Conservation (phyloP, 2,113 vertebrate genomes). For the Polyodon spathula region DNA sequence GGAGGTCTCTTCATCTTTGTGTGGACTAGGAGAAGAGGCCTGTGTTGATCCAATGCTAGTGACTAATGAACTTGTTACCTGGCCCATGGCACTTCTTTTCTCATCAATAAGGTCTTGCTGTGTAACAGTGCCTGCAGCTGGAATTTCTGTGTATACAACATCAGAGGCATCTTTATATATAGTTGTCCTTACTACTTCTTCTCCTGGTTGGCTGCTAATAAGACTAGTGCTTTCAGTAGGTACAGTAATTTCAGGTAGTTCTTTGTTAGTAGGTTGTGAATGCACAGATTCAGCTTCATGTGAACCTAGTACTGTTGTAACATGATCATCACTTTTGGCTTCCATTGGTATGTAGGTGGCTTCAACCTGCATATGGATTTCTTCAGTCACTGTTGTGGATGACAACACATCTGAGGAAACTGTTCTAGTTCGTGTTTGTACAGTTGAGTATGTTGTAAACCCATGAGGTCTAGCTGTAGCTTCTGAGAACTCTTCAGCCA, state of each 20-base stretch:
- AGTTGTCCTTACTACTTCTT: slow-evolving; percentile 35
- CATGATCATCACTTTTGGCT: slow-evolving; percentile 42
- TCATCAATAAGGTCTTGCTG: neutral
- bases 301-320: slow-evolving; percentile 39
- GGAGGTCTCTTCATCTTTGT: too few relatives aligned
- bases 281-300: slow-evolving; percentile 23
- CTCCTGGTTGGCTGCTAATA: slow-evolving; percentile 8
- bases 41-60: too few relatives aligned
- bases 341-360: slow-evolving; percentile 38
- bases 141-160: slow-evolving; percentile 24
- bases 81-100: too few relatives aligned
- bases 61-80: too few relatives aligned
- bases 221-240: neutral
- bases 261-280: neutral
- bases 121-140: neutral
- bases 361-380: slow-evolving; percentile 15
- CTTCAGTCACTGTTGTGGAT: neutral
- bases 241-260: neutral
- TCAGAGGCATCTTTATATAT: slow-evolving; percentile 40
- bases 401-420: neutral
- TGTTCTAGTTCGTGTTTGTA: too few relatives aligned
- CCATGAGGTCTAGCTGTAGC: too few relatives aligned
- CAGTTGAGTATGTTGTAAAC: too few relatives aligned
- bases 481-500: too few relatives aligned
- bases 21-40: too few relatives aligned